Conservation (phyloP, 1,140 invertebrate genomes). For the Drosophila malerkotliana region DNA sequence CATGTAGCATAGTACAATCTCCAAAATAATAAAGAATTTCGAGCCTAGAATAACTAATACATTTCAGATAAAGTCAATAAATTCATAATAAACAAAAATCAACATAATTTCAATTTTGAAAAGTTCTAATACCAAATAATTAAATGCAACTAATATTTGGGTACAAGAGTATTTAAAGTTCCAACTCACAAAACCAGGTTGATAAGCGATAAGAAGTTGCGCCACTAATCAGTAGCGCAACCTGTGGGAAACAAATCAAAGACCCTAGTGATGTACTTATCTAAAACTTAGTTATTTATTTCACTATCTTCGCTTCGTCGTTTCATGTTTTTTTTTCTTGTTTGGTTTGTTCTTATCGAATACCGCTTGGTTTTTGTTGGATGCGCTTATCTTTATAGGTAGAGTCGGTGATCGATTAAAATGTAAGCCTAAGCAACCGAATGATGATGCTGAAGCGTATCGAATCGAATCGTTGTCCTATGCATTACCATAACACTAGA, state of each 20-base stretch:
- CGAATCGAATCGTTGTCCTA: conserved; percentile 55
- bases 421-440: conserved; percentile 65
- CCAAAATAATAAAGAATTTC: background rate
- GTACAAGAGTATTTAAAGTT: background rate
- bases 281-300: conserved; percentile 72
- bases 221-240: background rate
- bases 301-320: conserved; percentile 27
- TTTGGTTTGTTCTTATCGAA: conserved; percentile 67
- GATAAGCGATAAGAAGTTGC: background rate
- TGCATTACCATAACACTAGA: conserved; percentile 49
- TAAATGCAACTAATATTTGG: background rate
- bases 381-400: conserved; percentile 51
- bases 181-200: background rate
- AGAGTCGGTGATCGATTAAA: conserved; percentile 34
- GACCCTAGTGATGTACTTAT: conserved; percentile 14
- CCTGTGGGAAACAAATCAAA: conserved; percentile 16
- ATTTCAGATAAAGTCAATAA: background rate
- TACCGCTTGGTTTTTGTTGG: conserved; percentile 43
- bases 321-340: conserved; percentile 20
- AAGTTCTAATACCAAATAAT: background rate
- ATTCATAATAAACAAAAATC: conserved; percentile 2
- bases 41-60: background rate
- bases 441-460: conserved; percentile 65
- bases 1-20: background rate
- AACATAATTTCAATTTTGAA: background rate